Conservation (phyloP, 2,113 vertebrate genomes). For the Spea bombifrons region DNA sequence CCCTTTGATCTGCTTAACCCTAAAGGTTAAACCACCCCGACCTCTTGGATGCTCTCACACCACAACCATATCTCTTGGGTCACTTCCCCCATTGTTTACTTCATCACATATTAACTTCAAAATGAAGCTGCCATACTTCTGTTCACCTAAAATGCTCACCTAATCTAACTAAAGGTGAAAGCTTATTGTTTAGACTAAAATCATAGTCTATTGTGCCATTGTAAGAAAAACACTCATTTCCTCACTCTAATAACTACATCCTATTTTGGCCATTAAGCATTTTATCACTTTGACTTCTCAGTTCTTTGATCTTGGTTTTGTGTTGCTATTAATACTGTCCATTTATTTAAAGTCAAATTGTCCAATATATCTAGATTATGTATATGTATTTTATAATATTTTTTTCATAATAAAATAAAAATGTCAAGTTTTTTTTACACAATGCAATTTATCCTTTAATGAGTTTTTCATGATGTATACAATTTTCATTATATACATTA, state of each 20-base stretch:
- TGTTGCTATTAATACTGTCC: conserved; percentile 28
- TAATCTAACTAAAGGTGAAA: conserved; percentile 63
- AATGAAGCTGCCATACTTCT: conserved; percentile 63
- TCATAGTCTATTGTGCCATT: conserved; percentile 61
- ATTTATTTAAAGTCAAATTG: conserved; percentile 38
- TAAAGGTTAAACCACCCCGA: conserved; percentile 70
- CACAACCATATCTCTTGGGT: conserved; percentile 61
- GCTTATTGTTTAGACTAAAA: conserved; percentile 64
- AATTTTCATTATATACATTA: too few relatives aligned
- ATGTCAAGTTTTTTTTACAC: too few relatives aligned
- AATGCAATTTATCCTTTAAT: too few relatives aligned
- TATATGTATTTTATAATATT: too few relatives aligned
- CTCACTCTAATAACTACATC: conserved; percentile 68
- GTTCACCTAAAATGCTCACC: conserved; percentile 69
- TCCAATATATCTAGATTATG: background rate
- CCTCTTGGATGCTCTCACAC: conserved; percentile 62
- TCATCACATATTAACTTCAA: conserved; percentile 71
- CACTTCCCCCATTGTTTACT: conserved; percentile 68
- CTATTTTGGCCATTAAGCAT: conserved; percentile 64
- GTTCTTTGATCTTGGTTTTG: conserved; percentile 67
- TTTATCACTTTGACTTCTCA: conserved; percentile 64
- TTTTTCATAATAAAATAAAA: too few relatives aligned
- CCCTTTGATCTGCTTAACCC: conserved; percentile 77
- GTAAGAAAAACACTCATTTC: conserved; percentile 69
- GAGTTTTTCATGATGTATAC: too few relatives aligned